These are phyloP conservation scores for Chironomus striatipennis DNA, from an alignment of 1,140 invertebrate species.

Conservation along the genomic window DNA sequence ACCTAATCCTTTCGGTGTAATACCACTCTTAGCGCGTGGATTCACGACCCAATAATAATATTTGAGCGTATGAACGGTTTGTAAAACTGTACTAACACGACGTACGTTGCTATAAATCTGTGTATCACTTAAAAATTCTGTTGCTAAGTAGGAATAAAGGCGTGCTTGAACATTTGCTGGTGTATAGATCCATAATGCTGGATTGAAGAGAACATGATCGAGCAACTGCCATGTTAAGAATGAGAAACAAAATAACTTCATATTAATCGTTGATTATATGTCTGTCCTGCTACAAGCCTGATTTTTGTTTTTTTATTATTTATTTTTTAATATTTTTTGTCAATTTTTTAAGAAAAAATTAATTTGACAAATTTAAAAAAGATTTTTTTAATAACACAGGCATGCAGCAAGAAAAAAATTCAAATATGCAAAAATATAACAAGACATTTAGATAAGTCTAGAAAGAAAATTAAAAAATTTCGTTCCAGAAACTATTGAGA, in stretches of 20 bases:
- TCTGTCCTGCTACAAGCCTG: slow-evolving; percentile 34
- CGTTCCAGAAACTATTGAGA: no score
- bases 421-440: slow-evolving; percentile 25
- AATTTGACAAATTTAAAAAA: neutral
- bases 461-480: neutral
- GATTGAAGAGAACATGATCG: slow-evolving; percentile 98
- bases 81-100: slow-evolving; percentile 91
- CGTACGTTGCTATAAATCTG: slow-evolving; percentile 97
- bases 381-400: slow-evolving; percentile 26
- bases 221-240: slow-evolving; percentile 84
- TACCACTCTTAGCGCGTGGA: slow-evolving; percentile 88
- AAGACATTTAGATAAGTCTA: neutral
- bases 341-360: slow-evolving; percentile 22
- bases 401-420: slow-evolving; percentile 28
- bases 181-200: slow-evolving; percentile 96
- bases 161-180: slow-evolving; percentile 91
- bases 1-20: slow-evolving; percentile 90
- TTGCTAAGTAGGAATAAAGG: slow-evolving; percentile 94
- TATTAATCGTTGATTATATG: slow-evolving; percentile 42
- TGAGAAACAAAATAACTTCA: slow-evolving; percentile 67
- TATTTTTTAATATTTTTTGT: neutral
- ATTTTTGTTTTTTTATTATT: neutral
- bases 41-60: slow-evolving; percentile 99
- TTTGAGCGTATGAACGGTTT: slow-evolving; percentile 97
- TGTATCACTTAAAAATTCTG: slow-evolving; percentile 94